A percentile compares a stretch with the other conserved stretches of the same genome.
Evolutionary conservation across 37 sponge, comb jelly and placozoan species (phyloP).

Genomic region (Tethya wilhelma): DNA sequence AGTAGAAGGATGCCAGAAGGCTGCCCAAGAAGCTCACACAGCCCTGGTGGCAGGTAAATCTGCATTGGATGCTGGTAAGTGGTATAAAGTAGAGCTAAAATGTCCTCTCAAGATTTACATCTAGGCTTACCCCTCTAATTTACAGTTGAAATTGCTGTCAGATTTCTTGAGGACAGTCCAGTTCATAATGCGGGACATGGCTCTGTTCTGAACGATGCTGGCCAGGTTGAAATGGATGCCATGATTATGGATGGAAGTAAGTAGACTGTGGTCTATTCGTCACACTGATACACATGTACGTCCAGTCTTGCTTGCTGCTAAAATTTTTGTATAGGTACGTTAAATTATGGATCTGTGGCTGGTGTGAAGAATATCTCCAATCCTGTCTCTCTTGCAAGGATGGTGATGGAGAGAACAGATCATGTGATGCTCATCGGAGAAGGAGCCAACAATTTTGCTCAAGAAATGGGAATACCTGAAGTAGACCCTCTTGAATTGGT

Average conservation of each 20-base stretch:
- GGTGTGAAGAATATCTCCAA: slow-evolving; percentile 73
- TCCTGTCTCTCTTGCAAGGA: slow-evolving; percentile 74
- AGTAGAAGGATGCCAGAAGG: slow-evolving; percentile 41
- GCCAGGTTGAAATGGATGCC: slow-evolving; percentile 88
- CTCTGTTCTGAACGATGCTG: slow-evolving; percentile 54
- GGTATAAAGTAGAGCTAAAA: background rate
- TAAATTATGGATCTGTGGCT: slow-evolving; percentile 73
- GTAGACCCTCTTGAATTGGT: slow-evolving; percentile 48
- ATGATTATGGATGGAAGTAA: slow-evolving; percentile 72
- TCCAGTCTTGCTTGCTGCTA: background rate
- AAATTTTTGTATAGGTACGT: background rate
- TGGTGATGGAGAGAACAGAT: slow-evolving; percentile 81
- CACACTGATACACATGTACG: too few species aligned
- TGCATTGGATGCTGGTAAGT: slow-evolving; percentile 62
- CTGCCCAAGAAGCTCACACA: slow-evolving; percentile 48
- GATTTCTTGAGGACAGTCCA: slow-evolving; percentile 71
- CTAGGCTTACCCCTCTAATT: too few species aligned
- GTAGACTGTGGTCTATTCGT: too few species aligned
- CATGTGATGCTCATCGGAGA: slow-evolving; percentile 80
- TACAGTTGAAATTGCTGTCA: slow-evolving; percentile 78
- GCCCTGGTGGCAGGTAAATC: slow-evolving; percentile 44
- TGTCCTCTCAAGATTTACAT: too few species aligned
- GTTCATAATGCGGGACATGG: slow-evolving; percentile 80
- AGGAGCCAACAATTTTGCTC: slow-evolving; percentile 83
- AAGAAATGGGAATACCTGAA: slow-evolving; percentile 56